Conservation (phyloP, 2,797 vertebrate species). For the Hemibagrus guttatus region DNA sequence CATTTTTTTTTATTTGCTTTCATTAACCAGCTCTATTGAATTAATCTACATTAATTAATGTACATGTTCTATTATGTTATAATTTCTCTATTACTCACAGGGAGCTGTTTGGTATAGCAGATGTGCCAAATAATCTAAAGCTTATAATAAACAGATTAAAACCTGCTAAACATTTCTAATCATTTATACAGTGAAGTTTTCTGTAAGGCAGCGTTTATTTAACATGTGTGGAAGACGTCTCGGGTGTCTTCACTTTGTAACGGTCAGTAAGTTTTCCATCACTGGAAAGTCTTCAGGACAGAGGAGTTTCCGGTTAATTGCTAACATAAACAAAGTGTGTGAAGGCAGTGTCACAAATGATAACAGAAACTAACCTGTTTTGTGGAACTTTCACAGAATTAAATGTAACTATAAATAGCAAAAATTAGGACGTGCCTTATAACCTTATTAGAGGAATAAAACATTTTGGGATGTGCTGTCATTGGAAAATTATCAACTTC, state of each 20-base stretch:
- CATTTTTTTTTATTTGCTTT: not conserved
- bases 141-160: not conserved
- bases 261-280: not conserved
- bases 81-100: not conserved
- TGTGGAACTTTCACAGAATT: not conserved
- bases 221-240: not conserved
- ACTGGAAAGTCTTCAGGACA: not conserved
- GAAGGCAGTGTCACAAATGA: not conserved
- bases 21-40: not conserved
- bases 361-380: not conserved
- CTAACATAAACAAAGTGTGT: not conserved
- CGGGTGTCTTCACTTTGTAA: not conserved
- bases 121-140: not conserved
- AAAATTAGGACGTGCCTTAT: not conserved
- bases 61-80: no score
- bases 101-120: not conserved
- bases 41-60: not conserved
- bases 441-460: not conserved
- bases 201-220: not conserved
- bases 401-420: not conserved
- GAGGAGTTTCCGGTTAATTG: not conserved
- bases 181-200: not conserved
- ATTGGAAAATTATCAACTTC: not conserved
- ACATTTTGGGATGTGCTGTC: not conserved
- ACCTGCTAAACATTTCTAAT: not conserved